Percentiles rank a stretch among this genome's conserved stretches.
Evolutionary conservation across 2,797 vertebrate species (phyloP).

Genomic region (Prunella strophiata): DNA sequence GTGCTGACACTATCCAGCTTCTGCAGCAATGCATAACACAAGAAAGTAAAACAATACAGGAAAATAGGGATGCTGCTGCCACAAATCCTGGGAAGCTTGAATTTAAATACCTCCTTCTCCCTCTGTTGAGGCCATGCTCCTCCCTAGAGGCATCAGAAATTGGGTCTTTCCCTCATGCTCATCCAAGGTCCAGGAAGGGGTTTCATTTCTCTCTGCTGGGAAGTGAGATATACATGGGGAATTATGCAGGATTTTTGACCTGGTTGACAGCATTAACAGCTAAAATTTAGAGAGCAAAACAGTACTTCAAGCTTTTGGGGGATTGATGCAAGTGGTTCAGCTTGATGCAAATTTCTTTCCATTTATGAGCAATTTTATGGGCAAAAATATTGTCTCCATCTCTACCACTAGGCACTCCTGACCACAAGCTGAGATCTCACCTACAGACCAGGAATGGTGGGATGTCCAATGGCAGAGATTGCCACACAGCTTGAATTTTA

Average conservation of each 20-base stretch:
- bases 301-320: background rate
- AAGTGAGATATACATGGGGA: background rate
- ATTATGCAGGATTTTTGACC: background rate
- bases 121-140: background rate
- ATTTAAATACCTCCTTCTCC: background rate
- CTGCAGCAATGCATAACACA: background rate
- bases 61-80: background rate
- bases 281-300: background rate
- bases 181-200: background rate
- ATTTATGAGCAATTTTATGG: background rate
- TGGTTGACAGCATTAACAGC: background rate
- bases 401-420: background rate
- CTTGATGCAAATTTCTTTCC: background rate
- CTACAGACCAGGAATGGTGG: background rate
- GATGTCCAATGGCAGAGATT: background rate
- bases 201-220: background rate
- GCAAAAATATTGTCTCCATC: background rate
- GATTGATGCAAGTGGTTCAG: background rate
- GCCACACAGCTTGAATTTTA: background rate
- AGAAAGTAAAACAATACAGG: background rate
- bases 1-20: background rate
- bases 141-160: background rate
- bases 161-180: background rate
- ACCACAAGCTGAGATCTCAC: background rate
- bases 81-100: background rate